A percentile compares a stretch with the other conserved stretches of the same genome.
These are phyloP conservation scores for Xerus rutilus DNA, from an alignment of 2,797 vertebrate species.

Conservation along the genomic window DNA sequence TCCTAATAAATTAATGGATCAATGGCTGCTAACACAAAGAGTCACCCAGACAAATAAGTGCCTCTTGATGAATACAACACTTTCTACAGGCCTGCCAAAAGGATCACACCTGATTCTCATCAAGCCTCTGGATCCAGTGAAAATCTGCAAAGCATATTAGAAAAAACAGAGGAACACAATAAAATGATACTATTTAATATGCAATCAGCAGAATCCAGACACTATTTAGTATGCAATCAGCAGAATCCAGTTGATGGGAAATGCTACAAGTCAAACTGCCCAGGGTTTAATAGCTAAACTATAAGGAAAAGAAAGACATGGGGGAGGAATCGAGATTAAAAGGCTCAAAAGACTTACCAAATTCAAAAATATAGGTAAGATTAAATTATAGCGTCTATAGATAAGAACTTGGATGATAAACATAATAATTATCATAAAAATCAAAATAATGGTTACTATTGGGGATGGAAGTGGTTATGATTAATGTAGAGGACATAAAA, in stretches of 20 bases:
- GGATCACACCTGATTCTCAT: background rate
- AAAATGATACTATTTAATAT: background rate
- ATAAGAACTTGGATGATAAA: background rate
- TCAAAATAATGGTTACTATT: background rate
- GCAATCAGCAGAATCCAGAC: conserved; percentile 25
- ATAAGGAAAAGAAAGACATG: background rate
- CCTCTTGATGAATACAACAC: background rate
- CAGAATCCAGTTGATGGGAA: conserved; percentile 31
- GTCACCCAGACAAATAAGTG: conserved; percentile 1
- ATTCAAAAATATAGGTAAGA: conserved; percentile 29
- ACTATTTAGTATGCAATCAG: background rate
- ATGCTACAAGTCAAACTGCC: background rate
- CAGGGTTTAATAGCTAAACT: background rate
- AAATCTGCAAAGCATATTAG: conserved; percentile 19
- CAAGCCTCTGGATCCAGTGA: conserved; percentile 7
- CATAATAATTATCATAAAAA: background rate
- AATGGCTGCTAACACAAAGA: background rate
- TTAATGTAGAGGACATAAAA: background rate
- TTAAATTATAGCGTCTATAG: background rate
- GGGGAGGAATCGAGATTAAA: background rate
- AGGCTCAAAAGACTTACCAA: background rate
- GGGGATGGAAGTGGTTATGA: background rate
- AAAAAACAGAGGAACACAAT: background rate
- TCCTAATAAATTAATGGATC: background rate
- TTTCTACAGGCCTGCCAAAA: background rate